phyloP scores from a whole-genome alignment of 2,797 vertebrate species.

The Orientallactaga sibirica region DNA sequence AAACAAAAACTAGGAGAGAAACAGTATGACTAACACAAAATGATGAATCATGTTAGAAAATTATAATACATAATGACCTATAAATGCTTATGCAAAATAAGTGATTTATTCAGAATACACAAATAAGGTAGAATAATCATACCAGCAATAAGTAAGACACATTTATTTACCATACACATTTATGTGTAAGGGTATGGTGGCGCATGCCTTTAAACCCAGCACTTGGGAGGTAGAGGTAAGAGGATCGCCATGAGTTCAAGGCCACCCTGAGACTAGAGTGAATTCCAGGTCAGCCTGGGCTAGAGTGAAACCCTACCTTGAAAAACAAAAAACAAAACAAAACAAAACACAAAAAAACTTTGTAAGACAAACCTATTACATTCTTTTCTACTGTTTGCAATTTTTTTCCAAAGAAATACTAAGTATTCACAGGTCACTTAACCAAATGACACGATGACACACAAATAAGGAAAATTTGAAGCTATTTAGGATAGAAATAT shows the following conservation, averaged over 20 bases:
- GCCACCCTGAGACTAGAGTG: too few relatives aligned
- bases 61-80: background rate
- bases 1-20: background rate
- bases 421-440: background rate
- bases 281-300: too few relatives aligned
- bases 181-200: too few relatives aligned
- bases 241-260: too few relatives aligned
- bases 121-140: background rate
- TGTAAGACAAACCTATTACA: background rate
- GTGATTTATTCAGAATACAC: background rate
- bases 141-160: background rate
- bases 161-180: too few relatives aligned
- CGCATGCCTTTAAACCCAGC: too few relatives aligned
- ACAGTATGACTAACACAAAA: background rate
- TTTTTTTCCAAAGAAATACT: background rate
- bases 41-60: background rate
- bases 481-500: conserved; percentile 21
- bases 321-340: too few relatives aligned
- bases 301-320: too few relatives aligned
- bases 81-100: background rate
- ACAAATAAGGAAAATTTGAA: background rate
- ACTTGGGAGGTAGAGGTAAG: too few relatives aligned
- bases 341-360: background rate
- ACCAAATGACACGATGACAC: background rate
- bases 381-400: background rate